A percentile compares a stretch with the other conserved stretches of the same genome.
These are phyloP conservation scores for Oligia latruncula DNA, from an alignment of 2,888 invertebrate genomes.

Conservation along the genomic window DNA sequence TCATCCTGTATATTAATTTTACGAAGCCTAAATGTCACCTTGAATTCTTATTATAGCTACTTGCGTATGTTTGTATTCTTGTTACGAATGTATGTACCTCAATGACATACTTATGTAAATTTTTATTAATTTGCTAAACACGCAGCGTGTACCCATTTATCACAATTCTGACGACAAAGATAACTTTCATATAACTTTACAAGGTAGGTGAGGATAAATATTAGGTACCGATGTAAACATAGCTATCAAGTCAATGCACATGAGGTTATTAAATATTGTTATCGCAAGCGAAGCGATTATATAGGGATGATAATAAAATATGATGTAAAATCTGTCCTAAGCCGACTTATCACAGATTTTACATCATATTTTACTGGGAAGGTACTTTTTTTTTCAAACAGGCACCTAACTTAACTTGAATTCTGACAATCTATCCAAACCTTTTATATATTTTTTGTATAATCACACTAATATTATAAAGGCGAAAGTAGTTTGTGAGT, in stretches of 20 bases:
- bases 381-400: background rate
- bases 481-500: too few relatives aligned
- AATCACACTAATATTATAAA: background rate
- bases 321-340: background rate
- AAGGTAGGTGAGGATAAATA: conserved; percentile 21
- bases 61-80: conserved; percentile 16
- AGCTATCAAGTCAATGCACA: conserved; percentile 22
- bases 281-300: conserved; percentile 22
- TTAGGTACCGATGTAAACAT: conserved; percentile 40
- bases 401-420: background rate
- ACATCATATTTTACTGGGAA: background rate
- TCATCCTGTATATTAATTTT: conserved; percentile 9
- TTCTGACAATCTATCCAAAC: background rate
- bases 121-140: conserved; percentile 30
- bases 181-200: conserved; percentile 45
- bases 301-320: conserved; percentile 2
- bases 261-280: conserved; percentile 10
- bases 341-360: background rate
- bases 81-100: conserved; percentile 27
- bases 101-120: conserved; percentile 24
- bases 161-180: conserved; percentile 51
- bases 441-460: background rate
- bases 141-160: conserved; percentile 29
- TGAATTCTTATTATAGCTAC: conserved; percentile 21
- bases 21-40: background rate